A percentile compares a stretch with the other conserved stretches of the same genome.
phyloP scores from a whole-genome alignment of 1,140 invertebrate genomes.

The Microplitis demolitor region DNA sequence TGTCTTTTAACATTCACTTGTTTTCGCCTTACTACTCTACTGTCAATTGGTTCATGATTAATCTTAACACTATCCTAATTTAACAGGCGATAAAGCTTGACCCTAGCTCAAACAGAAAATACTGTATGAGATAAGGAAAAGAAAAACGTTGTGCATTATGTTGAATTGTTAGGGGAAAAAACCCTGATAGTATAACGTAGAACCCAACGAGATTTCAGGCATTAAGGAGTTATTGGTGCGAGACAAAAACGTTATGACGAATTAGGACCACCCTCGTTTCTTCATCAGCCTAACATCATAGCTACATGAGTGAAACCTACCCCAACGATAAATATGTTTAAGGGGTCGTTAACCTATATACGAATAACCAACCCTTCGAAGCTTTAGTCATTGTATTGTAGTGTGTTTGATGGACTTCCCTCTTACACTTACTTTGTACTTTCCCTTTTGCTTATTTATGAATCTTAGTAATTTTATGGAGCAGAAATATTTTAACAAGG shows the following conservation, averaged over 20 bases:
- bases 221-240: conserved; percentile 33
- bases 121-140: neutral
- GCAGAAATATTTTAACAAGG: conserved; percentile 5
- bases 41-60: conserved; percentile 16
- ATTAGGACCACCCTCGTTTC: conserved; percentile 44
- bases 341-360: conserved; percentile 39
- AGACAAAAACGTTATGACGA: conserved; percentile 48
- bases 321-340: conserved; percentile 48
- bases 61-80: conserved; percentile 37
- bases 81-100: conserved; percentile 43
- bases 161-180: conserved; percentile 10
- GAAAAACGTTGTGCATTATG: neutral
- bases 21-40: conserved; percentile 1
- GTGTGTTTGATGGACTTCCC: conserved; percentile 7
- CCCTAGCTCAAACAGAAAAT: neutral
- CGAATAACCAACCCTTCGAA: conserved; percentile 30
- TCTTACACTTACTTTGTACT: neutral
- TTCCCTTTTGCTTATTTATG: neutral
- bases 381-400: conserved; percentile 27
- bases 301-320: conserved; percentile 37
- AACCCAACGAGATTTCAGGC: conserved; percentile 24
- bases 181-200: conserved; percentile 4
- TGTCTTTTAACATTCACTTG: neutral
- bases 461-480: neutral
- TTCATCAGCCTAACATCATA: conserved; percentile 34